Base-by-base conservation (phyloP, 2,888 invertebrate species). In the Epirrhoe alternata region DNA sequence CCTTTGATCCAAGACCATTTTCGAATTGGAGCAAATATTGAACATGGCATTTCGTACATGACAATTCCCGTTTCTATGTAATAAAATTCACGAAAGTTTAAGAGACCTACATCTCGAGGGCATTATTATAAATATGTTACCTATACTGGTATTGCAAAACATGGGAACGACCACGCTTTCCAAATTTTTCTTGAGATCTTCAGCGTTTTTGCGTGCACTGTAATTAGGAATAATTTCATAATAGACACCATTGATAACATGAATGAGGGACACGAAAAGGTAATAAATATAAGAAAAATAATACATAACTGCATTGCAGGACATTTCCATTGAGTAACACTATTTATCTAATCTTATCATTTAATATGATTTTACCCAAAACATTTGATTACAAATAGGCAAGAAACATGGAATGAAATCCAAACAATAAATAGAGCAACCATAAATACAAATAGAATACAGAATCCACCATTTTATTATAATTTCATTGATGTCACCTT, bases 121-220 rank as follows among this genome's bases (percentile, higher is more conserved):
- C 92, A 91, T 93, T 93, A 93, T 91, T 92, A 92, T 88, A 92
- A 93, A 92, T 90, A 89, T 89, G 94, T 94, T 94, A 89, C 96
- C 96, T 85, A 97, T 95, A 87, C 96, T 96, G 76, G 99, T 97
- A 89, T 97, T 97, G 94, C 99, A 99, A 94, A 99, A 99, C 97
- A 99, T 98, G 79, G 99, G 98, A 82, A 99, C 97, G 79, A 99
- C 98, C 82, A 99, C 98, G 86, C 96, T 96, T 94, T 98, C 98
- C 92, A 99, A 95, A 84, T 97, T 96, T 92, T 97, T 97, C 94
- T 98, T 97, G 88, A 99, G 95, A 86, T 98, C 97, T 90, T 97
- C 97, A 69, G 97, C 97, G 94, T 97, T 98, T 94, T 99, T 99
- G 86, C 99, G 95, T 85, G 98, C 97, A 94, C 99, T 99, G 94